Base-by-base conservation (phyloP, 2,113 vertebrate species). In the Sapayoa aenigma region DNA sequence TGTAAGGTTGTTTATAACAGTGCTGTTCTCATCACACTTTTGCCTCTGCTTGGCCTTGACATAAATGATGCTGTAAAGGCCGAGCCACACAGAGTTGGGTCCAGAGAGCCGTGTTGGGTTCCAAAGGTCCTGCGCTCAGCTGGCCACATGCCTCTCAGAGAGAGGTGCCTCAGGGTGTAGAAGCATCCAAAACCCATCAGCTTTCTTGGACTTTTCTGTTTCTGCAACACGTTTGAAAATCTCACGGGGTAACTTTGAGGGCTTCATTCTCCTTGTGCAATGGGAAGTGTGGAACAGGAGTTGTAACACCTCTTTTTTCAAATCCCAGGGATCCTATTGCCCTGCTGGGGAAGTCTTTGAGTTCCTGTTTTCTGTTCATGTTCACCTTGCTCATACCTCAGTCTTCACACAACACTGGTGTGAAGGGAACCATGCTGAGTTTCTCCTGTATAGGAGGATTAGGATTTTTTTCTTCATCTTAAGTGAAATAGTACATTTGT, bases 261-360 rank as follows among this genome's bases (percentile, higher is more conserved):
- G 23, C 52, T 92, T 90, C 13, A 2, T 90, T 74, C 55, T 90
- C 31, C 31, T 52, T 33, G 24, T 72, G 67, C 58, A 58, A 28
- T 65, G 24, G 46, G 20, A 74, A 23, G 5, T 73, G 62, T 84
- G 28, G 39, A 71, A n/a, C 28, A 49, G 65, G 56, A 77, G 25
- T 33, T 56, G 52, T 81, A 47, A 24, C 18, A 25, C 42, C 33
- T 14, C 18, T 37, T 55, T 58, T 81, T 49, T 42, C 31, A 66
- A 35, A 74, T 80, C 42, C 21, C 30, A 74, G 59, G 86, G 78
- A 46, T 86, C 82, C 80, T 25, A 37, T 80, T 93, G 46, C 60
- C 71, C 49, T 95, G 72, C 79, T 94, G 67, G 84, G 68, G 42
- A 95, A 95, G 66, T 71, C 95, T 96, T 91, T 92, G 89, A 97